Evolutionary conservation across 1,140 invertebrate genomes (phyloP), one percentile per base, ranked within the genome.

Genomic region (Conopomorpha cramerella): DNA sequence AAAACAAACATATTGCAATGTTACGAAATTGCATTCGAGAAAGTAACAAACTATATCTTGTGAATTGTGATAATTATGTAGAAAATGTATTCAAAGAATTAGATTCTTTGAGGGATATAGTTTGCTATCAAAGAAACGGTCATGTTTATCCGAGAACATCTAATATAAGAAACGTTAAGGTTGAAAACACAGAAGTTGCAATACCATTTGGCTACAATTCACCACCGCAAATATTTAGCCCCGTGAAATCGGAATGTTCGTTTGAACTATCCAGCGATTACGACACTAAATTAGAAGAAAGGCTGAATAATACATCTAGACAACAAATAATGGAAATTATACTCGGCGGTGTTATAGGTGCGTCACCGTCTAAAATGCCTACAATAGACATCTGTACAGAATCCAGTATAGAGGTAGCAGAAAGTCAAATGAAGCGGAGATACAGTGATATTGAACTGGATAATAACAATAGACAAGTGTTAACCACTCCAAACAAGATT

Each of bases 291-390:
- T 58, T 76, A 45, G 55, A 71, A 40, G 67, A 76, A 30, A 76
- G 72, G 66, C 64, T 71, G 0, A 68, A 59, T 16, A 76, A 58
- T 18, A 61, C 65, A 16, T 72, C 71, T 2, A 45, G 67, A 11
- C 58, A 70, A 36, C 56, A 76, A 49, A 62, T 76, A 12, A 61
- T 76, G 62, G 66, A 76, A 16, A 76, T 76, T 11, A 76, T 76
- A 41, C 51, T 76, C 8, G 71, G 71, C 7, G 58, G 46, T 32
- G 45, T 50, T 7, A 34, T 56, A 32, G 57, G 56, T n/a, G 46
- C 56, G 11, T 52, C 56, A 1, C 44, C 51, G 2, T 52, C 34
- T 30, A 55, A 68, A 39, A 56, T 66, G 53, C 70, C 70, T 2
- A 55, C 37, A 15, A 76, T 76, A 26, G 60, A 72, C 30, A 71